Conservation (phyloP, 2,888 invertebrate genomes). For the Drosophila rellima region DNA sequence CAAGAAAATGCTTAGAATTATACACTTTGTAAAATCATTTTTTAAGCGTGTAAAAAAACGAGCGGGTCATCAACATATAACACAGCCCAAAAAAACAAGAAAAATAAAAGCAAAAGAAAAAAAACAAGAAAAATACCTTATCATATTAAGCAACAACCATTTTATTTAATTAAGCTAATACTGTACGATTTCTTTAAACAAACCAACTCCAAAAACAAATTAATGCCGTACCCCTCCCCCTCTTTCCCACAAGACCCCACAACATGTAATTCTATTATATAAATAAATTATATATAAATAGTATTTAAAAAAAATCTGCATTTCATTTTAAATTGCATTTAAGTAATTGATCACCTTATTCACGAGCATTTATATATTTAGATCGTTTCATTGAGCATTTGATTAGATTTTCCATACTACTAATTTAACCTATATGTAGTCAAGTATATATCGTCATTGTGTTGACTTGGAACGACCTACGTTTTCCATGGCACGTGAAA, state of each 20-base stretch:
- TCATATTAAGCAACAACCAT: constrained; percentile 57
- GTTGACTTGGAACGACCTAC: constrained; percentile 27
- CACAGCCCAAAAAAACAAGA: constrained; percentile 38
- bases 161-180: constrained; percentile 69
- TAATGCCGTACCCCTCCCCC: constrained; percentile 44
- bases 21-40: constrained; percentile 77
- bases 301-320: constrained; percentile 66
- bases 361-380: constrained; percentile 12
- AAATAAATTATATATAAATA: constrained; percentile 82
- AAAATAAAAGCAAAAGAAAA: constrained; percentile 3
- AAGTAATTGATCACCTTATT: constrained; percentile 1
- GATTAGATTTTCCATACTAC: constrained; percentile 6
- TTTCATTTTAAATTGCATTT: constrained; percentile 22
- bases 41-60: constrained; percentile 71
- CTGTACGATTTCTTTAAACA: constrained; percentile 68
- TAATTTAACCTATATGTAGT: constrained; percentile 2
- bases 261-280: constrained; percentile 80
- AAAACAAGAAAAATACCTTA: constrained; percentile 40
- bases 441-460: constrained; percentile 1
- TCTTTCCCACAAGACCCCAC: constrained; percentile 39
- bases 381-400: background rate
- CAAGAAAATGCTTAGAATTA: constrained; percentile 56
- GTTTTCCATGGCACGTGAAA: constrained; percentile 39
- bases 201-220: constrained; percentile 43
- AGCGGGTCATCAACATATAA: constrained; percentile 40